Evolutionary conservation across 2,113 vertebrate species (phyloP).

Genomic region (Fregata magnificens): DNA sequence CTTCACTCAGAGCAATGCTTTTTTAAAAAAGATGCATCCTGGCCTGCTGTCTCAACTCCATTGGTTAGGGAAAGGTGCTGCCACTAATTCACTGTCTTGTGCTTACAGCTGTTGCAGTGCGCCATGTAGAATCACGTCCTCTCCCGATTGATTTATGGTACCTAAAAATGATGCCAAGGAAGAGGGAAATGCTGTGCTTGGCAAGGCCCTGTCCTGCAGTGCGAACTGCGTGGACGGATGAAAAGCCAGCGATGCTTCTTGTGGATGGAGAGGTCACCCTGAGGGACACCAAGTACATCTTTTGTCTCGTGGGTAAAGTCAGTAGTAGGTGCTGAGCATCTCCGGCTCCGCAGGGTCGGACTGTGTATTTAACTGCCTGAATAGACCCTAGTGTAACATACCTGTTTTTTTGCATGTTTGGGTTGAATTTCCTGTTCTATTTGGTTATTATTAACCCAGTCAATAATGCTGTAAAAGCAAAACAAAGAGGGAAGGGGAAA

Average conservation of each 20-base stretch:
- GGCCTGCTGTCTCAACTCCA: neutral
- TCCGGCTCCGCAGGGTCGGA: accelerated
- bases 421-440: neutral
- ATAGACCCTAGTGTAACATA: neutral
- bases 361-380: neutral
- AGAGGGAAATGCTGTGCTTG: neutral
- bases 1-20: neutral
- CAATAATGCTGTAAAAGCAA: neutral
- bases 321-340: neutral
- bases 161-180: neutral
- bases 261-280: neutral
- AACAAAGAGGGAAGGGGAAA: neutral
- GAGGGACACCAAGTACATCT: neutral
- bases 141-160: neutral
- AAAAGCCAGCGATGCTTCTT: neutral
- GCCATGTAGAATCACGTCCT: accelerated
- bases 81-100: neutral
- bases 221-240: accelerated
- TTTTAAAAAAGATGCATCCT: neutral
- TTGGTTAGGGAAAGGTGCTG: neutral
- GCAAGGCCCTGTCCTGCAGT: neutral
- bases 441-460: neutral
- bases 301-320: accelerated
- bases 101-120: neutral
- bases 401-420: neutral